Base-by-base conservation (phyloP, 2,888 invertebrate genomes). In the Opisthograptis luteolata region DNA sequence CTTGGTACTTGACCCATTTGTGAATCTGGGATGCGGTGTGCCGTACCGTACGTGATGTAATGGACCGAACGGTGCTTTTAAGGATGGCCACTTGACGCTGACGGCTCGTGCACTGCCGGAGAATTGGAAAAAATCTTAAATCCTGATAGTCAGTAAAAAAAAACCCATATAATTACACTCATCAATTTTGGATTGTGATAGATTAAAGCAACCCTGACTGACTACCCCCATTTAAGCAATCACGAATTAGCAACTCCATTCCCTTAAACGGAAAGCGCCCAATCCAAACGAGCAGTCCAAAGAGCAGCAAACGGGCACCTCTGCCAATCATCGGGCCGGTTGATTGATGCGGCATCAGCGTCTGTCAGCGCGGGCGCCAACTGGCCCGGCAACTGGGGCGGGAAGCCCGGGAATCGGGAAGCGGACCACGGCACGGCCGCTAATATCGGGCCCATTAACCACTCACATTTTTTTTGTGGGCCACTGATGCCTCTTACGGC, bases 291-390 rank as follows among this genome's bases (percentile, higher is more conserved):
- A 24, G 32, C 30, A 12, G 32, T 34, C 17, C 22, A 55, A 56
- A 56, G 51, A 40, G 46, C 50, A 37, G 48, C 17, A 25, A 40
- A 57, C 51, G 42, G 31, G 12, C 51, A 42, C 39, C 30, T 43
- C 28, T 70, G 73, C 66, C 73, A 73, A 70, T 66, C 62, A 64
- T 41, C 52, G 60, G 59, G 48, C 62, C 49, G 10, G 25, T 62
- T 69, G 64, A 73, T 76, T 58, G 68, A 77, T 73, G 32, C 35
- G 44, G 49, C 45, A 56, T 48, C 43, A 56, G 47, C 50, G 55
- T 56, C 64, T 64, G 61, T 64, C 62, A 64, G 43, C 62, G 63
- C 62, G 52, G 74, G 76, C 77, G 79, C 78, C 79, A 76, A 62
- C 67, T 67, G 66, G 64, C 72, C 58, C 47, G 51, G 49, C 60